These are phyloP conservation scores for Slavum lentiscoides DNA, from an alignment of 2,888 invertebrate species.

Conservation along the genomic window DNA sequence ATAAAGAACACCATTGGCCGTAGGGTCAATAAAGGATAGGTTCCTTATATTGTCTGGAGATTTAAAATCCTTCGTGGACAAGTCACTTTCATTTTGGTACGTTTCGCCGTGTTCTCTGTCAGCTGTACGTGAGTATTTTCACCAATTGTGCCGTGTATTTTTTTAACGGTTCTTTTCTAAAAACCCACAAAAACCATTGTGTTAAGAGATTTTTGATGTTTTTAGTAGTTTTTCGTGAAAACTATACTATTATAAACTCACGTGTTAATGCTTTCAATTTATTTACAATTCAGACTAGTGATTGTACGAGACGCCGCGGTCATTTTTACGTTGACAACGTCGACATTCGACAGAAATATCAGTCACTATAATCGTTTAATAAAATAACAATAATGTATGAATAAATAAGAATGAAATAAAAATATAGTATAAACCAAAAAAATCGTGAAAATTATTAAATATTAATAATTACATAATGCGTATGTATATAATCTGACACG, in stretches of 20 bases:
- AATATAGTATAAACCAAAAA: too few species aligned
- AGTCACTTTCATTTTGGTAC: constrained; percentile 18
- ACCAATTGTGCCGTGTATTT: background rate
- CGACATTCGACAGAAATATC: background rate
- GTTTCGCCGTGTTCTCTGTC: constrained; percentile 35
- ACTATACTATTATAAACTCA: background rate
- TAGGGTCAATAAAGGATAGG: background rate
- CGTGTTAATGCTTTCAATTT: background rate
- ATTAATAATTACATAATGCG: background rate
- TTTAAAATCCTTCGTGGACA: constrained; percentile 24
- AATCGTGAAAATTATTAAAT: too few species aligned
- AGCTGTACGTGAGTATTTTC: constrained; percentile 36
- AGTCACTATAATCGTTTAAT: too few species aligned
- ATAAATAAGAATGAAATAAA: too few species aligned
- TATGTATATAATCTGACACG: background rate
- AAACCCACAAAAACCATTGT: background rate
- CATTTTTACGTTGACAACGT: background rate
- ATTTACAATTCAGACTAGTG: background rate
- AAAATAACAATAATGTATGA: too few species aligned
- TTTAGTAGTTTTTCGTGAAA: constrained; percentile 1
- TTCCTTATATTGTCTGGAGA: constrained; percentile 16
- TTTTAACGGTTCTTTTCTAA: background rate
- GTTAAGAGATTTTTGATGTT: constrained; percentile 42
- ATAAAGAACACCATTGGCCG: background rate
- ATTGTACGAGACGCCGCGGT: background rate